Conservation (phyloP, 2,888 invertebrate genomes). For the Ornithoptera priamus region DNA sequence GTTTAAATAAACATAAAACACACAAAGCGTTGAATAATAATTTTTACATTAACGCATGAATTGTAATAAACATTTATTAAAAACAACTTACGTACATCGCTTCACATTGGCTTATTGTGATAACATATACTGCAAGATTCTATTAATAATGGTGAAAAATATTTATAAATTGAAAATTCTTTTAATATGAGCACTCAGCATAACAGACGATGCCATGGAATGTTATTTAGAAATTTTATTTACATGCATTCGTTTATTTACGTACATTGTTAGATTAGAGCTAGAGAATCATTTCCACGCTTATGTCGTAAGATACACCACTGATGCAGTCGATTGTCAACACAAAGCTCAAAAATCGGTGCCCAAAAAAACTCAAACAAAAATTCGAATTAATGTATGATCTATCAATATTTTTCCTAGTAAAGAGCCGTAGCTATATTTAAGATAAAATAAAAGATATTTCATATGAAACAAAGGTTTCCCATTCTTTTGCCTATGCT, state of each 20-base stretch:
- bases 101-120: background rate
- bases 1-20: background rate
- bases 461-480: no score
- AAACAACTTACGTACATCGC: background rate
- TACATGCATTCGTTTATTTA: background rate
- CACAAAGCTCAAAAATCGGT: no score
- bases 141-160: background rate
- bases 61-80: conserved; percentile 31
- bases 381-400: no score
- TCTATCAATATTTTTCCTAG: no score
- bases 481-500: no score
- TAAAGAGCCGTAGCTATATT: no score
- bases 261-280: background rate
- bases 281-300: background rate
- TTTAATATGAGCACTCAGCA: background rate
- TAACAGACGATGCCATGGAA: background rate
- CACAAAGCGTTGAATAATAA: conserved; percentile 32
- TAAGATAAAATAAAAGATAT: no score
- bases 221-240: background rate
- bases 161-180: background rate
- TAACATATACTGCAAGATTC: background rate
- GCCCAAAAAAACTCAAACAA: no score
- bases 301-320: no score
- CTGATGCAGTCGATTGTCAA: no score
- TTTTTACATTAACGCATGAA: conserved; percentile 42